phyloP scores from a whole-genome alignment of 2,113 vertebrate species.

The Cyphomyrus discorhynchus region DNA sequence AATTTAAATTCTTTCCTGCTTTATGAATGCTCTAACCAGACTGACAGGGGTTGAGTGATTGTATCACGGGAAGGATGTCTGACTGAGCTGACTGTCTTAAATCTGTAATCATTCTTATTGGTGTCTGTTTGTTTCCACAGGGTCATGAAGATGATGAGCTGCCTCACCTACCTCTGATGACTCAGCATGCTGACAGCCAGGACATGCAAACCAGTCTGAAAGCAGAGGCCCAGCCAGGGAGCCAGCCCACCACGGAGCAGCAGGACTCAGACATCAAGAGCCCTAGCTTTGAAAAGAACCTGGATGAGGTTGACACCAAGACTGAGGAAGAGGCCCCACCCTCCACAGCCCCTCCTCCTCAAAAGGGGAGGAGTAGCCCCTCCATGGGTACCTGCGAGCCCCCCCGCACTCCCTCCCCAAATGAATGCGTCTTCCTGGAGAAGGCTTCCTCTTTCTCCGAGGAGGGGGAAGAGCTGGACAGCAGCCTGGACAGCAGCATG shows the following conservation, averaged over 20 bases:
- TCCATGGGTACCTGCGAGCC: background rate
- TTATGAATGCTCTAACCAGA: background rate
- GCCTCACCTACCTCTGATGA: background rate
- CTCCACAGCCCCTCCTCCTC: conserved; percentile 23
- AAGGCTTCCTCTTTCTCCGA: conserved; percentile 49
- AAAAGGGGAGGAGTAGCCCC: conserved; percentile 26
- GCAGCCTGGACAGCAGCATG: conserved; percentile 53
- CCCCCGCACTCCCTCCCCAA: conserved; percentile 25
- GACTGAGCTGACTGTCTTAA: background rate
- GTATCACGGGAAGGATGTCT: background rate
- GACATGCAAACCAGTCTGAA: background rate
- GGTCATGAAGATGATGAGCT: conserved; percentile 3
- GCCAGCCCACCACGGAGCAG: conserved; percentile 41
- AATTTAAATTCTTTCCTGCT: background rate
- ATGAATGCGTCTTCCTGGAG: conserved; percentile 40
- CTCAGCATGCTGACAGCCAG: background rate
- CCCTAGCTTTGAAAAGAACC: conserved; percentile 64
- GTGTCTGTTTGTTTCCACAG: background rate
- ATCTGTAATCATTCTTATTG: background rate
- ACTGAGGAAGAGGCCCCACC: conserved; percentile 24
- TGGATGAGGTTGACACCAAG: conserved; percentile 42
- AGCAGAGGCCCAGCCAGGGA: background rate
- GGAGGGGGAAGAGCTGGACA: conserved; percentile 58
- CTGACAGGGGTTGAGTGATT: background rate
- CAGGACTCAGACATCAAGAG: conserved; percentile 59